Conservation (phyloP, 1,140 invertebrate species). For the Oscheius sp. region DNA sequence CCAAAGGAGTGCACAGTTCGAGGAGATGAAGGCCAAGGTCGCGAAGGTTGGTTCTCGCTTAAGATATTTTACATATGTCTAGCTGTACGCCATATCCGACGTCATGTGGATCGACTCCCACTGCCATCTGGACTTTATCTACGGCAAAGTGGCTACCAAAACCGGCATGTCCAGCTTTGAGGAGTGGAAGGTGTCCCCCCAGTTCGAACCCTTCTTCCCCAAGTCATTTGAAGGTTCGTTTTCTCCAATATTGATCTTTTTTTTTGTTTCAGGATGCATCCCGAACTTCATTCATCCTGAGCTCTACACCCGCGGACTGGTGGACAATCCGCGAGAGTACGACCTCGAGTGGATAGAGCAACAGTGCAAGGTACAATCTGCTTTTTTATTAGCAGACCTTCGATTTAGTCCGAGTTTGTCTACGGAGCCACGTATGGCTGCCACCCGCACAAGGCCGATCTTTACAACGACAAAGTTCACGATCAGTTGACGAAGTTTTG, state of each 20-base stretch:
- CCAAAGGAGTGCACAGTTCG: no score
- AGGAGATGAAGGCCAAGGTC: no score
- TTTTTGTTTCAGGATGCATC: neutral
- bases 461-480: neutral
- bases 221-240: neutral
- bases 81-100: no score
- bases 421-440: neutral
- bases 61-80: no score
- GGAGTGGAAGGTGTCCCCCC: neutral
- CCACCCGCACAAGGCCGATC: neutral
- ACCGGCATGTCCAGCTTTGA: neutral
- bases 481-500: no score
- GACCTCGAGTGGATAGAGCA: neutral
- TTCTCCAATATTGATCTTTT: no score
- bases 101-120: neutral
- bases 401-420: neutral
- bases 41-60: no score
- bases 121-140: constrained; percentile 1
- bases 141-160: neutral
- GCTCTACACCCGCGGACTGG: neutral
- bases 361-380: neutral
- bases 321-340: no score
- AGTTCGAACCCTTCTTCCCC: neutral
- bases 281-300: neutral
- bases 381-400: neutral